Percentiles rank a stretch among this genome's conserved stretches.
Conservation (phyloP, 1,140 invertebrate species). For the Panonychus citri region DNA sequence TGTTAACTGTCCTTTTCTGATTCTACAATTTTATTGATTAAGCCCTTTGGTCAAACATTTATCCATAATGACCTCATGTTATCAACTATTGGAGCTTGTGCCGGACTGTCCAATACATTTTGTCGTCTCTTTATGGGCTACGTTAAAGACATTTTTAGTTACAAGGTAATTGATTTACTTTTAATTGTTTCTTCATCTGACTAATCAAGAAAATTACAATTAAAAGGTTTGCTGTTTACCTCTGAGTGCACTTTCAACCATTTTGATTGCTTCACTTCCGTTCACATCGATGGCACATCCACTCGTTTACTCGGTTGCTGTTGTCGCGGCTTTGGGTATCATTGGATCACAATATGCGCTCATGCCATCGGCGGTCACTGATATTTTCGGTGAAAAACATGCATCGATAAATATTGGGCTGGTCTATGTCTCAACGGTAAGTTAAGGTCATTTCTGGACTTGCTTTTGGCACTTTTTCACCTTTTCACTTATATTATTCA, state of each 20-base stretch:
- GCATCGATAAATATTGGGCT: conserved; percentile 6
- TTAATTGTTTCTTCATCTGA: not conserved
- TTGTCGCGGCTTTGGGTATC: conserved; percentile 1
- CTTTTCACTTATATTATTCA: not conserved
- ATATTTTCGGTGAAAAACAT: conserved; percentile 7
- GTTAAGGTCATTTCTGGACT: not conserved
- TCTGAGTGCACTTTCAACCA: conserved; percentile 2
- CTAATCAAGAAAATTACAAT: not conserved
- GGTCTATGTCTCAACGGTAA: conserved; percentile 8
- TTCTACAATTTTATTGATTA: not conserved
- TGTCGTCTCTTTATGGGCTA: conserved; percentile 3
- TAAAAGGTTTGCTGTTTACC: conserved; percentile 3
- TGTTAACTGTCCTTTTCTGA: no score
- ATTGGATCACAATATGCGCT: conserved; percentile 8
- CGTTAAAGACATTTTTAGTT: conserved; percentile 4
- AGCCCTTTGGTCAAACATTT: conserved; percentile 9
- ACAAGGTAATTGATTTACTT: conserved; percentile 2
- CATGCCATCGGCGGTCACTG: conserved; percentile 5
- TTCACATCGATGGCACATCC: not conserved
- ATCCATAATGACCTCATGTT: conserved; percentile 5
- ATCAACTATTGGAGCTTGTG: conserved; percentile 3
- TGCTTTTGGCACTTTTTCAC: not conserved
- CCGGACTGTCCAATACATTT: conserved; percentile 1
- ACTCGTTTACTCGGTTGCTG: not conserved
- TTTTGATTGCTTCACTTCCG: not conserved